These are phyloP conservation scores for Brachionus manjavacas DNA, from an alignment of 1,140 invertebrate genomes.

Conservation along the genomic window DNA sequence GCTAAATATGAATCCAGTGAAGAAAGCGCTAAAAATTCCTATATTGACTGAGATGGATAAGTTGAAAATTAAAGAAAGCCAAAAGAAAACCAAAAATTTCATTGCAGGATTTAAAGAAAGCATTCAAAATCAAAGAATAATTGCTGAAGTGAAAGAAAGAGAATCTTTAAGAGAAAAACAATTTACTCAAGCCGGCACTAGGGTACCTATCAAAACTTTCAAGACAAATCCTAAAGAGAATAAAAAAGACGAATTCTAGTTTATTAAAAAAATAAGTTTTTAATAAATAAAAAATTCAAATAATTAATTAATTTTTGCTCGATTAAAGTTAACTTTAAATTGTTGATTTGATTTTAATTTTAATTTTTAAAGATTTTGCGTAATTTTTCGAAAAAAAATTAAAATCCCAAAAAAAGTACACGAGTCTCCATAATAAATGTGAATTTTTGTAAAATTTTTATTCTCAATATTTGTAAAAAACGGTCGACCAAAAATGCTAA, in stretches of 20 bases:
- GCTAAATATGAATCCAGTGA: constrained; percentile 69
- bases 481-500: too few relatives aligned
- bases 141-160: constrained; percentile 70
- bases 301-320: too few relatives aligned
- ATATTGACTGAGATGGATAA: constrained; percentile 61
- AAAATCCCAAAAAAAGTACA: too few relatives aligned
- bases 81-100: constrained; percentile 64
- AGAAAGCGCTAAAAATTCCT: constrained; percentile 74
- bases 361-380: too few relatives aligned
- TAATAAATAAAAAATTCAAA: constrained; percentile 30
- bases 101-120: constrained; percentile 25
- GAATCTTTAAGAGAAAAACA: constrained; percentile 69
- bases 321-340: too few relatives aligned
- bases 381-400: too few relatives aligned
- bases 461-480: too few relatives aligned
- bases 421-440: too few relatives aligned
- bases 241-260: not conserved
- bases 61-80: constrained; percentile 60
- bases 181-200: constrained; percentile 71
- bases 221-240: constrained; percentile 25
- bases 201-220: constrained; percentile 26
- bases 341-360: too few relatives aligned
- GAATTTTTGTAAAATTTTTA: too few relatives aligned
- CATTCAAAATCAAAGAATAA: constrained; percentile 72
- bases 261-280: not conserved